A percentile compares a stretch with the other conserved stretches of the same genome.
Conservation (phyloP, 2,888 invertebrate genomes). For the Eutolmus rufibarbis region DNA sequence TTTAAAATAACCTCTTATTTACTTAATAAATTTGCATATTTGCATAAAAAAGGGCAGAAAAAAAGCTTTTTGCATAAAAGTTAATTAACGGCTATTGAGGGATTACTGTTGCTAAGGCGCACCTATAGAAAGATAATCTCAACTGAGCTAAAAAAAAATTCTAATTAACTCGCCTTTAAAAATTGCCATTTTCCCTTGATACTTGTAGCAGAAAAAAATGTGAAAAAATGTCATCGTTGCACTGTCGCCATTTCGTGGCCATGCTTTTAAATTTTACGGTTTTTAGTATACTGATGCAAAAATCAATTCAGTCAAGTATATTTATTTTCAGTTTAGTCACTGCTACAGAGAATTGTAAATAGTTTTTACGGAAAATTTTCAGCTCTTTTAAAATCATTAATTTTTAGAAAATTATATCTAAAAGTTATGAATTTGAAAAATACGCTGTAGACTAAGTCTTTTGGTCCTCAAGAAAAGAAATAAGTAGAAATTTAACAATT, state of each 20-base stretch:
- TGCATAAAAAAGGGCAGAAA: neutral
- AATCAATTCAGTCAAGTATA: neutral
- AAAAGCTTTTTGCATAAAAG: neutral
- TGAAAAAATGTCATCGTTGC: neutral
- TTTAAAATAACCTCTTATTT: neutral
- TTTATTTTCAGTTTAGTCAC: neutral
- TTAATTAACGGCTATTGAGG: neutral
- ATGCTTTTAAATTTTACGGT: neutral
- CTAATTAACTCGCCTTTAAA: neutral
- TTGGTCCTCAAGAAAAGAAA: too few species aligned
- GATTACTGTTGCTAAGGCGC: neutral
- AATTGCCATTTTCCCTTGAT: neutral
- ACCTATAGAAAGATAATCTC: neutral
- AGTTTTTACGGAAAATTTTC: too few species aligned
- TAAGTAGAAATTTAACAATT: too few species aligned
- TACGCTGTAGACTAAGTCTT: too few species aligned
- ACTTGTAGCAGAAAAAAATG: neutral
- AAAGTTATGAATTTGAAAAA: too few species aligned
- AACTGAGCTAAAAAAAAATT: neutral
- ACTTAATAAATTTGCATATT: neutral
- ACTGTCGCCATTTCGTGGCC: neutral
- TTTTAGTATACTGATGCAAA: neutral
- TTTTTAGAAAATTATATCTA: too few species aligned
- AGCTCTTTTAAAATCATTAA: too few species aligned
- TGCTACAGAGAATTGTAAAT: neutral